Evolutionary conservation across 23 tunicate genomes (phyloP), one percentile per base, ranked within the genome.

Genomic region (Halocynthia aurantium): DNA sequence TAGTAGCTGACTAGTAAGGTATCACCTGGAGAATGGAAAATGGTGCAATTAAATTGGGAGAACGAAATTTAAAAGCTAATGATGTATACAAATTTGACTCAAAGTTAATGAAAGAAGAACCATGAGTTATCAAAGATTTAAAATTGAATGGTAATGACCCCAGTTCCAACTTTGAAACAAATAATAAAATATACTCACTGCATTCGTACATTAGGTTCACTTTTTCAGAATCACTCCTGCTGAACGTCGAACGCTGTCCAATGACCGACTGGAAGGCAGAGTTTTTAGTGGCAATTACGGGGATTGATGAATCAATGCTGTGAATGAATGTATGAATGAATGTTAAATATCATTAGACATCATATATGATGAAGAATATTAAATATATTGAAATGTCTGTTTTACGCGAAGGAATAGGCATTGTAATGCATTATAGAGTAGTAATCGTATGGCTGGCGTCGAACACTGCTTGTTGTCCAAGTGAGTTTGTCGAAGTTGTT

Each of bases 251-350:
- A 66, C 60, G 52, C 13, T 65, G 72, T 6, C 83, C 83, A 1
- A 79, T 62, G 13, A 79, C 9, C 18, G 49, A 11, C 52, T 67
- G 76, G 53, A 62, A 79, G 22, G n/a, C 52, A 7, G 77, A 52
- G 52, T 79, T 70, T 21, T 21, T 67, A 8, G 83, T 79, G 55
- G 52, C 77, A 19, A 79, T 79, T 22, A 31, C 44, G 44, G 44
- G 44, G 4, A 75, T 71, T 13, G 83, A 57, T 40, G 17, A 17
- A 8, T 75, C 77, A 22, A 66, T 79, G 10, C 18, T 18, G 8
- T 53, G 50, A 13, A 44, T 63, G 22, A 63, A 0, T 5, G 69
- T 18, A 7, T 31, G 4, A 31, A 31, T 31, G 44, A 31, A 0
- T 31, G 44, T 31, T 31, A 31, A 4, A 31, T 31, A 31, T 31